Conservation (phyloP, 2,888 invertebrate species). For the Cephalotes varians region DNA sequence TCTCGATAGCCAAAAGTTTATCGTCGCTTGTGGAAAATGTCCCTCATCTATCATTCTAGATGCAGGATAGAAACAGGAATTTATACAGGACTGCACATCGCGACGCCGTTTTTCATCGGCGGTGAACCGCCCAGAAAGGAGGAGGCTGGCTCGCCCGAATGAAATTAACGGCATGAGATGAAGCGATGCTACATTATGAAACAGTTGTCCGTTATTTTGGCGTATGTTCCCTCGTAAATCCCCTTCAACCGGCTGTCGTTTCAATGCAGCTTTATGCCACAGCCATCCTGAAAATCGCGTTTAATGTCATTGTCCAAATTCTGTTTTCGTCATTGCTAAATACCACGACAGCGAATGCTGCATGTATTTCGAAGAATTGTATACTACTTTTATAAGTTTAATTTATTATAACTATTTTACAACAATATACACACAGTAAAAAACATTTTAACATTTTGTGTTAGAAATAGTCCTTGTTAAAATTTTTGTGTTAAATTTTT, state of each 20-base stretch:
- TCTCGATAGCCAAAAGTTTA: slow-evolving; percentile 32
- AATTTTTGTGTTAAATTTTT: too few species aligned
- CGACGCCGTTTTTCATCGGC: slow-evolving; percentile 30
- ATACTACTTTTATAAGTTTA: neutral
- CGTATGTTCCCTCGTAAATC: neutral
- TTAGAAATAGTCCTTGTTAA: too few species aligned
- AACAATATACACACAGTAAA: neutral
- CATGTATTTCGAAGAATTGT: neutral
- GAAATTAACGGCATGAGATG: slow-evolving; percentile 26
- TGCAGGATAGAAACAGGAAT: slow-evolving; percentile 13
- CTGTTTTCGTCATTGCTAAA: neutral
- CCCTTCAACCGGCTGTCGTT: slow-evolving; percentile 27
- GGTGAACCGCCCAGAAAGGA: neutral
- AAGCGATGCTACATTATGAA: slow-evolving; percentile 24
- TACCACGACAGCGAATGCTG: neutral
- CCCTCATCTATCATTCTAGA: slow-evolving; percentile 41
- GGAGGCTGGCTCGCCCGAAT: neutral
- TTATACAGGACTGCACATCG: slow-evolving; percentile 8
- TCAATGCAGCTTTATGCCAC: slow-evolving; percentile 13
- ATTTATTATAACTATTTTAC: neutral
- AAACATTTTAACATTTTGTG: too few species aligned
- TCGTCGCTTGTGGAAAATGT: slow-evolving; percentile 31
- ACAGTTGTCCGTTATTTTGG: slow-evolving; percentile 22
- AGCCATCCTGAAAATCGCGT: slow-evolving; percentile 16
- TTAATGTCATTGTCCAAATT: slow-evolving; percentile 4